phyloP scores from a whole-genome alignment of 2,888 invertebrate genomes.

The Unio pictorum region DNA sequence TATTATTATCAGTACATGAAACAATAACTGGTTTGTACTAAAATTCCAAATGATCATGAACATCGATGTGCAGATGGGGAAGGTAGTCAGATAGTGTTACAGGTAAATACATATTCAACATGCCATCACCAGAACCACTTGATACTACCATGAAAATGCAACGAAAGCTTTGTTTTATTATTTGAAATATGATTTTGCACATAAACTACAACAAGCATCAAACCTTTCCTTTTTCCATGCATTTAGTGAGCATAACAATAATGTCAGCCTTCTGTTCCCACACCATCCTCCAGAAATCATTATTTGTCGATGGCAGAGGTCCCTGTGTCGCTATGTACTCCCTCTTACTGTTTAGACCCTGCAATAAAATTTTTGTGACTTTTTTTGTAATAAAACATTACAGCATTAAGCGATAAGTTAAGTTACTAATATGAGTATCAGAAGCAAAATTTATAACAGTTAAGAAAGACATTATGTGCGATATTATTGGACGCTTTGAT shows the following conservation, averaged over 20 bases:
- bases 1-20: too few species aligned
- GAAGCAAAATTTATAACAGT: too few species aligned
- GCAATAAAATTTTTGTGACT: conserved; percentile 26
- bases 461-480: too few species aligned
- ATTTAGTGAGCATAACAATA: conserved; percentile 82
- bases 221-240: conserved; percentile 80
- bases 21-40: too few species aligned
- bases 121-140: too few species aligned
- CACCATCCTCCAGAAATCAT: conserved; percentile 85
- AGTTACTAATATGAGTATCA: background rate
- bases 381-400: too few species aligned
- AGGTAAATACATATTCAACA: too few species aligned
- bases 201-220: conserved; percentile 14
- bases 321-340: conserved; percentile 85
- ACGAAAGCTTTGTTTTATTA: background rate
- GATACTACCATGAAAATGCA: background rate
- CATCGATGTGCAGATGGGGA: too few species aligned
- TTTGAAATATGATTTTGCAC: background rate
- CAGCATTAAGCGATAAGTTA: background rate
- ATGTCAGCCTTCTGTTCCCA: conserved; percentile 79
- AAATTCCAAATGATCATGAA: too few species aligned
- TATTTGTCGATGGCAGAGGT: conserved; percentile 78
- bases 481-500: too few species aligned
- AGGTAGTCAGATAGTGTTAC: too few species aligned
- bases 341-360: conserved; percentile 78